Conservation (phyloP, 2,888 invertebrate genomes). For the Eupithecia subfuscata region DNA sequence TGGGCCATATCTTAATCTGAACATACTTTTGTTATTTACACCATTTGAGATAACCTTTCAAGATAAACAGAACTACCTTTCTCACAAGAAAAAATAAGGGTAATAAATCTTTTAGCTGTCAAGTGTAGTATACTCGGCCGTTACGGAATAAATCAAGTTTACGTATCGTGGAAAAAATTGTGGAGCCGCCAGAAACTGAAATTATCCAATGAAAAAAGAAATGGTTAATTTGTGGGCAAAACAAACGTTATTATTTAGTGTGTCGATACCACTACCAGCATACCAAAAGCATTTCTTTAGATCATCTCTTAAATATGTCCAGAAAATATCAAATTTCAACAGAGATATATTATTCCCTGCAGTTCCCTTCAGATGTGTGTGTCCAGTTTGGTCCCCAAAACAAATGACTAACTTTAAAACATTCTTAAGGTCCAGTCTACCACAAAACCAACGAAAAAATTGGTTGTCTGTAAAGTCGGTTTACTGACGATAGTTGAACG, state of each 20-base stretch:
- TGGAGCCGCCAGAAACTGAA: slow-evolving; percentile 51
- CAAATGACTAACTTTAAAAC: not conserved
- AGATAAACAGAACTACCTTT: slow-evolving; percentile 54
- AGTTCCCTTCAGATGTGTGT: not conserved
- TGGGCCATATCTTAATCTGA: slow-evolving; percentile 42
- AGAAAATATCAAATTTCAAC: too few relatives aligned
- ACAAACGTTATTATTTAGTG: not conserved
- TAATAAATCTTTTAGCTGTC: slow-evolving; percentile 73
- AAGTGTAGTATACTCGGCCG: slow-evolving; percentile 66
- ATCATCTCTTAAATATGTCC: not conserved
- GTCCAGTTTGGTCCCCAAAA: not conserved
- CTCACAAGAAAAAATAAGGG: slow-evolving; percentile 62
- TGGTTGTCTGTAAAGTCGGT: too few relatives aligned
- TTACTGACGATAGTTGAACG: too few relatives aligned
- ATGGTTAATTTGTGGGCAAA: not conserved
- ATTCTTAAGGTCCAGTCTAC: not conserved
- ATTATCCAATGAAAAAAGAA: slow-evolving; percentile 18
- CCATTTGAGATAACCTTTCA: slow-evolving; percentile 49
- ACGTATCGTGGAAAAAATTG: slow-evolving; percentile 56
- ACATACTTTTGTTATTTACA: slow-evolving; percentile 48
- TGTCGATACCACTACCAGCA: not conserved
- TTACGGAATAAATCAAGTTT: slow-evolving; percentile 72
- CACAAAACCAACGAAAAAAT: not conserved
- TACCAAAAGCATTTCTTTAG: not conserved
- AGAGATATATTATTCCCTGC: not conserved